phyloP scores from a whole-genome alignment of 2,888 invertebrate species.

The Heliconius aoede region DNA sequence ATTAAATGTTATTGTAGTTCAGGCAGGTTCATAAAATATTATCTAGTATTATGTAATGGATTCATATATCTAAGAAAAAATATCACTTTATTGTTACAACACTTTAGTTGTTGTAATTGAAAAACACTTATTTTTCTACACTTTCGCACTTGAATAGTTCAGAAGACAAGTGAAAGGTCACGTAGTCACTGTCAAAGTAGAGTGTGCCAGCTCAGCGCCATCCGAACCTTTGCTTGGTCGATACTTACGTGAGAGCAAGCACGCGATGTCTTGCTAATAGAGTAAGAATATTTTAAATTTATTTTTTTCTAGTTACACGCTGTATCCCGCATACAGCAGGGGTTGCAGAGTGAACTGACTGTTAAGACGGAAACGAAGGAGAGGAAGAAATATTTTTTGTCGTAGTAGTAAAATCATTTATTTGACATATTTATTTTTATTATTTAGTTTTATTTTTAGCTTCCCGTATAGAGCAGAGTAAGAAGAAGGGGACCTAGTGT shows the following conservation, averaged over 20 bases:
- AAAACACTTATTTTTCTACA: background rate
- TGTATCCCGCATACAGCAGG: background rate
- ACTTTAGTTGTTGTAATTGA: background rate
- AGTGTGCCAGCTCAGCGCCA: conserved; percentile 12
- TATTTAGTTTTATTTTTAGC: no score
- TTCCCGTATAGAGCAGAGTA: no score
- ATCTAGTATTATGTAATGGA: no score
- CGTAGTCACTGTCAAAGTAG: conserved; percentile 37
- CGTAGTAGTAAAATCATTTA: no score
- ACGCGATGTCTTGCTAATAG: conserved; percentile 35
- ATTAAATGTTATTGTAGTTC: no score
- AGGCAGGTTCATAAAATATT: no score
- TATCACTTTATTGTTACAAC: background rate
- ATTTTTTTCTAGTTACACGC: background rate
- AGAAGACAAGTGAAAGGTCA: conserved; percentile 37
- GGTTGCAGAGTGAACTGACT: no score
- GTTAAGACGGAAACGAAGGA: no score
- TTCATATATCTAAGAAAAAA: background rate
- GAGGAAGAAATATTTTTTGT: no score
- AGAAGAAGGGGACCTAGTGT: no score
- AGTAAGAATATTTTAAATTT: background rate
- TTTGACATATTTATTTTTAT: no score
- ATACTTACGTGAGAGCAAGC: conserved; percentile 54
- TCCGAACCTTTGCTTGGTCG: conserved; percentile 50
- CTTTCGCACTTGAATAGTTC: background rate